These are phyloP conservation scores for Phrynocephalus forsythii DNA, from an alignment of 2,797 vertebrate species.

Conservation along the genomic window DNA sequence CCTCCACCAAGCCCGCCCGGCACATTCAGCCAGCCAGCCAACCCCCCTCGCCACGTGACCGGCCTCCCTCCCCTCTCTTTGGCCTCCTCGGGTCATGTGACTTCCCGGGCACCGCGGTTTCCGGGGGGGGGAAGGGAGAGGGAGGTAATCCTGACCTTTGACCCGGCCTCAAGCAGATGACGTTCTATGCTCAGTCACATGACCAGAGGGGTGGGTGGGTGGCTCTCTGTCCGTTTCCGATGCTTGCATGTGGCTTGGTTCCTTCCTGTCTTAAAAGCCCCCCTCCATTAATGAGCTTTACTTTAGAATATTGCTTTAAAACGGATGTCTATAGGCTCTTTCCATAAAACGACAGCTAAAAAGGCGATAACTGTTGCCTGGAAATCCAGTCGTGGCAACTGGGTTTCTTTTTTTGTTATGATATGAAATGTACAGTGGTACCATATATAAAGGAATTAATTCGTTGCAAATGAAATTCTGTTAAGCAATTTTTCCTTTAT, in stretches of 20 bases:
- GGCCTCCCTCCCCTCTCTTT: slow-evolving; percentile 68
- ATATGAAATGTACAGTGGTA: no score
- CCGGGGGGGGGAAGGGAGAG: slow-evolving; percentile 1
- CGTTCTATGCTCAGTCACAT: fast-evolving
- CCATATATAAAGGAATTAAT: no score
- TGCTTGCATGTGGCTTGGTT: not conserved
- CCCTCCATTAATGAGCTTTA: no score
- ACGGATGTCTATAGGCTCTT: no score
- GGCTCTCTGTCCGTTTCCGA: no score
- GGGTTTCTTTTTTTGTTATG: no score
- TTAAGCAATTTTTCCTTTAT: no score
- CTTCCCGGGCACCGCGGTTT: not conserved
- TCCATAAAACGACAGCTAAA: no score
- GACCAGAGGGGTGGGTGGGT: not conserved
- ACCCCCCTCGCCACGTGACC: slow-evolving; percentile 59
- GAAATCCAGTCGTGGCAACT: no score
- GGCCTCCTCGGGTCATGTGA: slow-evolving; percentile 62
- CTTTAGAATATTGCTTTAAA: no score
- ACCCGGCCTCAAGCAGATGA: not conserved
- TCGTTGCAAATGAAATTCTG: no score
- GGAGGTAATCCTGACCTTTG: not conserved
- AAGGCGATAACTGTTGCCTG: no score
- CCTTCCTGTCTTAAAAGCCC: not conserved
- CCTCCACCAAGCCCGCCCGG: slow-evolving; percentile 10
- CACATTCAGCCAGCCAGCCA: slow-evolving; percentile 44